phyloP scores from a whole-genome alignment of 2,113 vertebrate genomes.

The Cinclus cinclus region DNA sequence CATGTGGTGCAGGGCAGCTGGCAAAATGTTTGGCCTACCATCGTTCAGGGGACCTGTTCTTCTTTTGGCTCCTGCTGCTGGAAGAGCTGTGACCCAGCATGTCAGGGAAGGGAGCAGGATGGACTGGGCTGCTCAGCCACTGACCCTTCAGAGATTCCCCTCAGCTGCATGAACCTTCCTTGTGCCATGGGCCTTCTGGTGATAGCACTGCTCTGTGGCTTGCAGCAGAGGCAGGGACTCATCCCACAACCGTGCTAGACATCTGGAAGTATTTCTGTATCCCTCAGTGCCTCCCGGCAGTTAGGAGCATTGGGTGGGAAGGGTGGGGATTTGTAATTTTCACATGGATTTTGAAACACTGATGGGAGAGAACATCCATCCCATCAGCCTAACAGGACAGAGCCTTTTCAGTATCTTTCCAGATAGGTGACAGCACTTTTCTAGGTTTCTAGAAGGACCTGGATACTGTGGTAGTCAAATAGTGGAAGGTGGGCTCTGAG shows the following conservation, averaged over 20 bases:
- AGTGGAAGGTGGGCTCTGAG: not conserved
- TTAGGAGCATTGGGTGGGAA: not conserved
- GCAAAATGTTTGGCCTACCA: not conserved
- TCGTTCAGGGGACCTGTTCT: not conserved
- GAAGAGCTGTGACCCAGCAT: not conserved
- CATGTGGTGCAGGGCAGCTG: not conserved
- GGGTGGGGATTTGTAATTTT: not conserved
- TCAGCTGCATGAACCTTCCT: rapidly evolving
- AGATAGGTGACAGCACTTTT: not conserved
- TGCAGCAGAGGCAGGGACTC: not conserved
- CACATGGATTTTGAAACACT: not conserved
- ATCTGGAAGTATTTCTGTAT: constrained; percentile 9
- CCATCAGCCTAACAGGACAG: rapidly evolving
- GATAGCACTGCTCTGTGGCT: not conserved
- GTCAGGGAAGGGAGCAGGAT: not conserved
- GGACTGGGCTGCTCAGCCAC: not conserved
- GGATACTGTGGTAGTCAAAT: not conserved
- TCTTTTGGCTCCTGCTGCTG: not conserved
- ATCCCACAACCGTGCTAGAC: not conserved
- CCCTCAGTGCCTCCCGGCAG: not conserved
- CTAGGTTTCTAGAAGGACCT: not conserved
- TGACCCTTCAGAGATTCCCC: not conserved
- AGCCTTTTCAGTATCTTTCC: not conserved
- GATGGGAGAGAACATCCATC: not conserved
- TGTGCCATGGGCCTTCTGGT: not conserved